phyloP scores from a whole-genome alignment of 2,888 invertebrate species.

The Campoletis raptor region DNA sequence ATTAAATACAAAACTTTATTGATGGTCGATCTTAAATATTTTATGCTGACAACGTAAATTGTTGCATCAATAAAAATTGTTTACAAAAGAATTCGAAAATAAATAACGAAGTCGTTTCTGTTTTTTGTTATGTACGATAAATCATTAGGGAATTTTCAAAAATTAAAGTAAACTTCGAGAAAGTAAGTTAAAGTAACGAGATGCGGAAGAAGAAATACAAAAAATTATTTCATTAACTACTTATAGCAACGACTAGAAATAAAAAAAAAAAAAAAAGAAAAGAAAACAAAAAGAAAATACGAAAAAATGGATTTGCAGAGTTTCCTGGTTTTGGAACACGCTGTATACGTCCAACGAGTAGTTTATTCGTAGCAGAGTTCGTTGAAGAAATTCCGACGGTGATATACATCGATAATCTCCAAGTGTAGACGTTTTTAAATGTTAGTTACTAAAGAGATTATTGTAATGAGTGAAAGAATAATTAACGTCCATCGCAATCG shows the following conservation, averaged over 20 bases:
- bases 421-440: conserved; percentile 73
- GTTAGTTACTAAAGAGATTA: conserved; percentile 70
- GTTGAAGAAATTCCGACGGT: conserved; percentile 1
- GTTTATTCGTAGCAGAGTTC: neutral
- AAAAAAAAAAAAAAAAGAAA: no score
- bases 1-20: neutral
- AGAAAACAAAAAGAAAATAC: neutral
- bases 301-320: neutral
- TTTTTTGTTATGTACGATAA: neutral
- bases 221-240: no score
- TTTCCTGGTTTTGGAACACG: neutral
- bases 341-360: neutral
- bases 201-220: no score
- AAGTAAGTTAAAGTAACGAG: no score
- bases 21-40: neutral
- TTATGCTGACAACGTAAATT: neutral
- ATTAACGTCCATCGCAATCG: conserved; percentile 11
- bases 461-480: conserved; percentile 69
- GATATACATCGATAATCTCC: conserved; percentile 73
- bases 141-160: no score
- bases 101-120: neutral
- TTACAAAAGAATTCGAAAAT: neutral
- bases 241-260: no score
- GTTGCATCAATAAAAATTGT: neutral
- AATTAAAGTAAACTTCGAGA: no score